phyloP scores from a whole-genome alignment of 2,888 invertebrate genomes.

The Leptura quadrifasciata region DNA sequence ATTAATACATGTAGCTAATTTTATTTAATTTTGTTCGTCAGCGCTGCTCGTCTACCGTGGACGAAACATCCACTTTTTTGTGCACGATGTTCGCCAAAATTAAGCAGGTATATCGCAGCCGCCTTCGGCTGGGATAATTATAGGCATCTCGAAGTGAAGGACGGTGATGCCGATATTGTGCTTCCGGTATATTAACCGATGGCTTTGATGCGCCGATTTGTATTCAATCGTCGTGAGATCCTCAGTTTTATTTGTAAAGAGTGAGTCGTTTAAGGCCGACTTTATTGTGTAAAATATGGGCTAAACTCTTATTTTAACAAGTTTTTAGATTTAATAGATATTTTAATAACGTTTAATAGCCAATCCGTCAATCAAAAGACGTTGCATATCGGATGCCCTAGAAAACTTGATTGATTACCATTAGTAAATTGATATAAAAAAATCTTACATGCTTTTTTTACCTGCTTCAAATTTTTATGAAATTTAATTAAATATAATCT shows the following conservation, averaged over 20 bases:
- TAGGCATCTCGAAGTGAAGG: conserved; percentile 43
- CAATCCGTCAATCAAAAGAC: neutral
- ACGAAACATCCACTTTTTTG: conserved; percentile 14
- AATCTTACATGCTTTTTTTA: too few relatives aligned
- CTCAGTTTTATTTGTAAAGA: conserved; percentile 13
- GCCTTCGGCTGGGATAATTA: conserved; percentile 44
- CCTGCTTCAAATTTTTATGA: too few relatives aligned
- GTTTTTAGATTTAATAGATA: neutral
- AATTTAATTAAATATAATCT: too few relatives aligned
- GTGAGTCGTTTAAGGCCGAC: conserved; percentile 1
- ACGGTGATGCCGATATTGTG: conserved; percentile 47
- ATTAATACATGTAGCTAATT: conserved; percentile 3
- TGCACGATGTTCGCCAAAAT: conserved; percentile 9
- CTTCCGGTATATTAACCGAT: conserved; percentile 52
- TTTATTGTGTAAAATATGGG: neutral
- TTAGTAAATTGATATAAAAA: too few relatives aligned
- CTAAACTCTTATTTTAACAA: neutral
- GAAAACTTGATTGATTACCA: neutral
- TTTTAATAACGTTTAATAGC: neutral
- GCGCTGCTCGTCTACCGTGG: neutral
- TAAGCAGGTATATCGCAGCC: conserved; percentile 9
- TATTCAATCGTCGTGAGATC: conserved; percentile 22
- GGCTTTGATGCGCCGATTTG: conserved; percentile 53
- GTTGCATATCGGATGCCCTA: neutral
- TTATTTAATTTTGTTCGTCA: neutral